Conservation (phyloP, 2,888 invertebrate genomes). For the Clanis bilineata region DNA sequence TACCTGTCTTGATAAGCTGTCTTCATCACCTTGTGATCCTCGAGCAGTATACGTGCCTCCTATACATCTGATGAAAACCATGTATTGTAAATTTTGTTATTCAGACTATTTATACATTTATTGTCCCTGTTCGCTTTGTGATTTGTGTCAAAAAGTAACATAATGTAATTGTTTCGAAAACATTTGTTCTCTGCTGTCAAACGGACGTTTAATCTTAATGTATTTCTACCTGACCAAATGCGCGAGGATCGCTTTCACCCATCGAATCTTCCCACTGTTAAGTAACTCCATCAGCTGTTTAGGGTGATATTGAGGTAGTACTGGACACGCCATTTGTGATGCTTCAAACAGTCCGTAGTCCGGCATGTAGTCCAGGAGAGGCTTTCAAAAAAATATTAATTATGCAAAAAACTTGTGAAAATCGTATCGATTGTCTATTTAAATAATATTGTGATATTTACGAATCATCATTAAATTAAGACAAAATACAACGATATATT, state of each 20-base stretch:
- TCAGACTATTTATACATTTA: not conserved
- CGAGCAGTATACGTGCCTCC: conserved; percentile 82
- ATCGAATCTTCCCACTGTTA: conserved; percentile 98
- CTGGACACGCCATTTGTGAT: conserved; percentile 97
- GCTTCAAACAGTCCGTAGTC: conserved; percentile 98
- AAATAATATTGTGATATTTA: not conserved
- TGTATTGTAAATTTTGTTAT: not conserved
- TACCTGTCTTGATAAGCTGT: conserved; percentile 82
- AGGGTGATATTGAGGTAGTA: conserved; percentile 99
- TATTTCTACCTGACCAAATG: conserved; percentile 91
- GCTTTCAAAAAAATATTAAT: conserved; percentile 43
- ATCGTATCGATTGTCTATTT: not conserved
- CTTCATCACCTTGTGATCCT: conserved; percentile 81
- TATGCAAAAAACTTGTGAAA: too few species aligned
- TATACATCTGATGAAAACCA: conserved; percentile 75
- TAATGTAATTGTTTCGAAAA: too few species aligned
- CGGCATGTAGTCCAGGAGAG: conserved; percentile 91
- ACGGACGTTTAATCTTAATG: not conserved
- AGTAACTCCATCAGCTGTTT: conserved; percentile 99
- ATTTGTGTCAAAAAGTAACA: not conserved
- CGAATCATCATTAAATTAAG: too few species aligned
- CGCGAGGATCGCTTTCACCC: conserved; percentile 98
- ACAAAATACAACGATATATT: too few species aligned
- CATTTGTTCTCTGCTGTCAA: not conserved
- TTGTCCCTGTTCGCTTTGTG: not conserved